phyloP scores from a whole-genome alignment of 1,140 invertebrate genomes.

The Pachyrhynchus sulphureomaculatus region DNA sequence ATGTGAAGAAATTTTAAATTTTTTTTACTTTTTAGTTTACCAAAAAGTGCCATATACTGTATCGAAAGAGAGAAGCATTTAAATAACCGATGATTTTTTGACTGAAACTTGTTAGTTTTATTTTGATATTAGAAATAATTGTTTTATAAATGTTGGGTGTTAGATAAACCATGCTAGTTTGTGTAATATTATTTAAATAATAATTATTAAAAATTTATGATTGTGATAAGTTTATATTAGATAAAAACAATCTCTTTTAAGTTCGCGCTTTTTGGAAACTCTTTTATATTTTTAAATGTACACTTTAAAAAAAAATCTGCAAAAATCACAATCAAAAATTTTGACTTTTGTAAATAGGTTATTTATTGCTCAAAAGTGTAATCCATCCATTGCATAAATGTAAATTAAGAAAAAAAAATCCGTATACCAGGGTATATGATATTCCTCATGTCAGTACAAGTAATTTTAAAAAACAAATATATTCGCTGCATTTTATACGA shows the following conservation, averaged over 20 bases:
- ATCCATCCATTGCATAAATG: constrained; percentile 47
- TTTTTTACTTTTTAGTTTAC: no score
- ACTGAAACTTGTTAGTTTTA: not conserved
- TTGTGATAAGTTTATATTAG: not conserved
- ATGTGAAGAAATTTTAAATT: no score
- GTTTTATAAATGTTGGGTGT: not conserved
- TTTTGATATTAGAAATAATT: not conserved
- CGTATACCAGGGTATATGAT: constrained; percentile 47
- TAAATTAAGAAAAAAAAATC: constrained; percentile 23
- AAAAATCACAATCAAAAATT: constrained; percentile 19
- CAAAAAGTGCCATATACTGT: no score
- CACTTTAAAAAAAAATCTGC: no score
- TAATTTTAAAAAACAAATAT: constrained; percentile 30
- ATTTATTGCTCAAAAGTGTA: constrained; percentile 49
- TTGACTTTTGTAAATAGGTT: constrained; percentile 36
- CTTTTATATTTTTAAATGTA: not conserved
- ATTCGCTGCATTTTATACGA: constrained; percentile 21
- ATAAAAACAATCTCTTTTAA: not conserved
- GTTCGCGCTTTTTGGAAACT: not conserved
- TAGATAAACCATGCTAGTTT: not conserved
- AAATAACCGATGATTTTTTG: no score
- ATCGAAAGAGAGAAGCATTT: no score
- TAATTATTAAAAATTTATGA: not conserved
- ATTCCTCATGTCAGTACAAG: constrained; percentile 49
- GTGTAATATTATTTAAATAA: constrained; percentile 1